Evolutionary conservation across 2,113 vertebrate species (phyloP), one percentile per base, ranked within the genome.

Genomic region (Boleophthalmus pectinirostris): DNA sequence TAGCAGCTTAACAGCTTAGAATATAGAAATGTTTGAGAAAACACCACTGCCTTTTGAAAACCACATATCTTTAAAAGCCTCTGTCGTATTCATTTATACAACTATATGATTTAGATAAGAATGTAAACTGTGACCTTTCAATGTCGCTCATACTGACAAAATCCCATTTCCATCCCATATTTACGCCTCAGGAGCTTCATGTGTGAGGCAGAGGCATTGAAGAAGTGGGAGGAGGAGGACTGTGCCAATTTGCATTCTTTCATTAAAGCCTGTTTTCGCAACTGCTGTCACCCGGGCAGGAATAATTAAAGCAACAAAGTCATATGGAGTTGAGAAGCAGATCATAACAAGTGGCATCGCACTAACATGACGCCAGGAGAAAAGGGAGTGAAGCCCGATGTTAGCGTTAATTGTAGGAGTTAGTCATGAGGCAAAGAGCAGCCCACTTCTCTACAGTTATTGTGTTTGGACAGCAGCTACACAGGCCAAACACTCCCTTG

Each of bases 401-500:
- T 5, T 69, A 54, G 43, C 66, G 66, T 73, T 82, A 80, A 90
- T 87, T 85, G 85, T 72, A 58, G 68, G 70, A 78, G 76, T 73
- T 80, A 71, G 75, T 70, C 68, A 47, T 46, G 47, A 60, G 66
- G 66, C 66, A 49, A 54, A 80, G 63, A 47, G 29, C 8, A 6
- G 65, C 68, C 53, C 65, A 49, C 76, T 75, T 80, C 57, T 85
- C 8, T 43, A 10, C 8, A 10, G 21, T 70, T 58, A 72, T 16
- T 73, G 72, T 68, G 0, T 9, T 9, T 66, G 53, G 67, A 56
- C 25, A 66, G 69, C 51, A 68, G 64, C 60, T 53, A 72, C 29
- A 61, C 63, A 73, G 86, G 72, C 71, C 75, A 72, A 68, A 61
- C 60, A 75, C 86, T 88, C 84, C 85, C 79, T 53, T 89, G 87